Evolutionary conservation across 2,888 invertebrate genomes (phyloP).

Genomic region (Tetheella fluctuosa): DNA sequence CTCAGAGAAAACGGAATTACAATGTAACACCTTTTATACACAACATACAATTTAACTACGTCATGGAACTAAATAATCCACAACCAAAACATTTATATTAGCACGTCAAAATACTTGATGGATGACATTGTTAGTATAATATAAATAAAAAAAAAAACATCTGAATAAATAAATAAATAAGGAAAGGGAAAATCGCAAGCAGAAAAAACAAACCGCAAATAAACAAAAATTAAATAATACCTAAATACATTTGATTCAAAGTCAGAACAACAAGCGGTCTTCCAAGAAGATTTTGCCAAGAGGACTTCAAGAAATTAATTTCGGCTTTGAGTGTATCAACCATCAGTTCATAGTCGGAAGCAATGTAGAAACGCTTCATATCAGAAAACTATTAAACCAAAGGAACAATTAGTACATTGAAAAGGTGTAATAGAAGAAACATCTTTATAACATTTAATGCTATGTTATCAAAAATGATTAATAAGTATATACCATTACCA

Average conservation of each 20-base stretch:
- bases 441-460: neutral
- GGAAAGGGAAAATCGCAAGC: constrained; percentile 50
- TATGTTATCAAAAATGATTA: neutral
- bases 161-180: constrained; percentile 20
- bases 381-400: constrained; percentile 94
- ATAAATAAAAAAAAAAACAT: constrained; percentile 16
- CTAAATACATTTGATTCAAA: constrained; percentile 94
- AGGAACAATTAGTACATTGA: constrained; percentile 34
- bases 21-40: neutral
- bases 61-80: neutral
- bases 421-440: neutral
- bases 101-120: constrained; percentile 17
- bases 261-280: constrained; percentile 97
- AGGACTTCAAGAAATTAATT: constrained; percentile 98
- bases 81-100: neutral
- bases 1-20: neutral
- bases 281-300: constrained; percentile 99
- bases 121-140: constrained; percentile 20
- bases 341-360: constrained; percentile 98
- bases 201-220: constrained; percentile 39
- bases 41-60: neutral
- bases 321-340: constrained; percentile 98
- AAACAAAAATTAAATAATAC: constrained; percentile 80
- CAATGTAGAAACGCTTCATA: constrained; percentile 98
- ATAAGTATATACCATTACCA: constrained; percentile 5